Base-by-base conservation (phyloP, 2,888 invertebrate species). In the Alitta virens region DNA sequence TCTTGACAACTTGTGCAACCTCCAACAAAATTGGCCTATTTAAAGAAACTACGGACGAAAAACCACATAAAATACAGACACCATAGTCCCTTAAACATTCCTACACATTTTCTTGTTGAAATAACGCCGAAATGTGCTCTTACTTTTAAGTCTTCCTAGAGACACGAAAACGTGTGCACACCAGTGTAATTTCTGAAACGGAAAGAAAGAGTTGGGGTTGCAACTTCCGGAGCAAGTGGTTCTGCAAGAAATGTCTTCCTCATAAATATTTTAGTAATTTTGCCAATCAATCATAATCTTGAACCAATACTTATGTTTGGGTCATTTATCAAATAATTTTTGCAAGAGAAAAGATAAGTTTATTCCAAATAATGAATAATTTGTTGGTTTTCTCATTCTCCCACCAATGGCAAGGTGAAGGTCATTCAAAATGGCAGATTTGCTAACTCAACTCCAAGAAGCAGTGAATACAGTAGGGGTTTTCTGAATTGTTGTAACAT, bases 391-490 rank as follows among this genome's bases (percentile, higher is more conserved):
- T n/a, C n/a, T n/a, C 12, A 33, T 33, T 33, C 33, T 49, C 49
- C 49, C 3, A 49, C 3, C 18, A 23, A 3, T 49, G 5, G 16
- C 42, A 49, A 49, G 49, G 49, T 49, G 7, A 49, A 49, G 49
- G 49, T 49, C 49, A 49, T 12, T 33, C 33, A 33, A 33, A 26
- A 96, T 97, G 96, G 92, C 95, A 24, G 96, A 97, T 82, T 87
- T 95, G 71, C 84, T 97, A 62, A 96, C 95, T 0, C 96, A 97
- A 83, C 85, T 97, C 1, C 96, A 97, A 81, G 96, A 97, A 79
- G 91, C 93, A 57, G 92, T 97, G 57, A 96, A 96, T 81, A 91
- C 90, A 85, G 92, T 91, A 85, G n/a, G n/a, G n/a, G n/a, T n/a
- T n/a, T n/a, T n/a, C n/a, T n/a, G n/a, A n/a, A n/a, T n/a, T n/a